Base-by-base conservation (phyloP, 2,113 vertebrate genomes). In the Trogon melanurus region DNA sequence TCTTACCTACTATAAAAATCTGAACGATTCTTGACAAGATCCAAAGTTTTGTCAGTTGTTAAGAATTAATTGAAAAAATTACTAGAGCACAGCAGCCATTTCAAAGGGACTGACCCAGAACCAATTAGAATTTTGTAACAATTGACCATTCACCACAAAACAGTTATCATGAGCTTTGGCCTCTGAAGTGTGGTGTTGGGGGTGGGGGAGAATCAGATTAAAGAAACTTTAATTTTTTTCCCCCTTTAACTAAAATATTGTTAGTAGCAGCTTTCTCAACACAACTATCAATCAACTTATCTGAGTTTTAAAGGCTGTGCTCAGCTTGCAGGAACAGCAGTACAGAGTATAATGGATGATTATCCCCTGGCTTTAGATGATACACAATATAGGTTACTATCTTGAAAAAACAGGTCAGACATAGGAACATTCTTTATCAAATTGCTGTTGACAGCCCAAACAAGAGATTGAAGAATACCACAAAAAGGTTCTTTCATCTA, bases 61-160 rank as follows among this genome's bases (percentile, higher is more conserved):
- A 98, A 97, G 98, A 98, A 98, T 98, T 98, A 98, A 98, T 98
- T 98, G 98, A 98, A 98, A 97, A 98, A 98, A 98, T 98, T 98
- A 98, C 97, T 96, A 92, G 98, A 98, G 97, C 96, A 95, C 97
- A 96, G 97, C 95, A 95, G 85, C 94, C 91, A 97, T 98, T 98
- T 98, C 94, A 97, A 97, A 98, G 98, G 97, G 97, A 98, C 95
- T 98, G 98, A 98, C 98, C 98, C 98, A 98, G 98, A 98, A 98
- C 98, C 98, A 98, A 98, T 98, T 98, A 98, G 98, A 98, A 98
- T 97, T 98, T 94, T 93, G 97, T 96, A 98, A 98, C 98, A 98
- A 98, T 98, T 98, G 98, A 97, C 98, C 97, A 98, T 98, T 98
- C 98, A 98, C 97, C 92, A 86, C 97, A 88, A 97, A 97, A 96